These are phyloP conservation scores for Planiliza haematocheilus DNA, from an alignment of 2,113 vertebrate genomes.

Conservation along the genomic window DNA sequence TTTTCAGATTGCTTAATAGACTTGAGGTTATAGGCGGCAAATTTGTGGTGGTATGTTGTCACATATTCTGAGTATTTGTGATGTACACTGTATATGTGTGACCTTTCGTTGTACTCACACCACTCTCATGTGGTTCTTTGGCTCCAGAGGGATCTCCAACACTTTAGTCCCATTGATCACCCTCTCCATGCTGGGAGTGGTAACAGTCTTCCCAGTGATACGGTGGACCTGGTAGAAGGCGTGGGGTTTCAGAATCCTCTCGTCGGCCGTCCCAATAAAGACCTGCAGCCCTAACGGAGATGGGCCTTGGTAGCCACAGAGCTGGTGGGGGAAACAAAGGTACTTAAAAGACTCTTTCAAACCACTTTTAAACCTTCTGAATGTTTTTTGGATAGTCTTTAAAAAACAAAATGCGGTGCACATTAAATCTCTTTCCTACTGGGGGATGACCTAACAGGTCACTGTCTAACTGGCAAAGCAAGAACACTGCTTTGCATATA, in stretches of 20 bases:
- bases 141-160: slow-evolving; percentile 92
- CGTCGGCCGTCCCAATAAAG: slow-evolving; percentile 97
- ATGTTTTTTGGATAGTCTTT: too few species aligned
- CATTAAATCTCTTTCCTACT: slow-evolving; percentile 15
- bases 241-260: slow-evolving; percentile 93
- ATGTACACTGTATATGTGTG: too few species aligned
- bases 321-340: slow-evolving; percentile 79
- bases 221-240: slow-evolving; percentile 99
- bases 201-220: slow-evolving; percentile 95
- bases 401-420: not conserved
- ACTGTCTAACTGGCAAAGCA: slow-evolving; percentile 18
- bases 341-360: slow-evolving; percentile 1
- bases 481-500: slow-evolving; percentile 48
- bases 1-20: not conserved
- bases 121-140: slow-evolving; percentile 95
- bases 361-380: too few species aligned
- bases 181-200: slow-evolving; percentile 93
- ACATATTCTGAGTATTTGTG: not conserved
- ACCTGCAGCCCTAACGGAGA: slow-evolving; percentile 92
- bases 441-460: slow-evolving; percentile 22
- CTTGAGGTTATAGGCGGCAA: not conserved
- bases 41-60: not conserved
- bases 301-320: slow-evolving; percentile 91
- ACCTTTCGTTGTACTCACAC: slow-evolving; percentile 83
- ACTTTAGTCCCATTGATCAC: slow-evolving; percentile 92